Percentiles rank a stretch among this genome's conserved stretches.
These are phyloP conservation scores for Cryptoprocta ferox DNA, from an alignment of 2,797 vertebrate species.

Conservation along the genomic window DNA sequence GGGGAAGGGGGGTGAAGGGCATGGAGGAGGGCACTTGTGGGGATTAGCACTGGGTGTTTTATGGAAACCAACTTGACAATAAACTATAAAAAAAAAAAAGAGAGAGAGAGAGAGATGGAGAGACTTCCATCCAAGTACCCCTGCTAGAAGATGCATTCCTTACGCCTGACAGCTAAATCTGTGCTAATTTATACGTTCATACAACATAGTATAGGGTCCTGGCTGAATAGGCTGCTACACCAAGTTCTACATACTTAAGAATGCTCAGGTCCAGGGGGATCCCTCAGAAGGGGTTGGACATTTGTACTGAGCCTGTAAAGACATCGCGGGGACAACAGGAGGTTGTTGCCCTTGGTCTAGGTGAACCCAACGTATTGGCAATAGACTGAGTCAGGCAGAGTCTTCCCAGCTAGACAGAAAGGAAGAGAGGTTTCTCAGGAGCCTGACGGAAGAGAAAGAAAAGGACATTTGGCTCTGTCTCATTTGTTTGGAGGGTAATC, in stretches of 20 bases:
- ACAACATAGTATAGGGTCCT: background rate
- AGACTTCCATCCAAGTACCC: background rate
- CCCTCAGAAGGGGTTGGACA: rapidly evolving
- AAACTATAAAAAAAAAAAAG: no score
- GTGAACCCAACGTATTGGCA: background rate
- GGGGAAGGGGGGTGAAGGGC: no score
- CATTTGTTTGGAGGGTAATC: background rate
- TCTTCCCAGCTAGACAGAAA: background rate
- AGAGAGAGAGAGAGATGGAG: background rate
- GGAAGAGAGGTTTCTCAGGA: background rate
- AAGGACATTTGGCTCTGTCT: background rate
- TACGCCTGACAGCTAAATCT: background rate
- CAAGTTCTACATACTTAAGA: background rate
- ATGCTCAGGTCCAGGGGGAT: background rate
- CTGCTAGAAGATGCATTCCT: background rate
- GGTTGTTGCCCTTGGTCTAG: background rate
- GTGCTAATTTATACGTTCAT: background rate
- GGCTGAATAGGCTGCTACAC: background rate
- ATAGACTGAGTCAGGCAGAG: background rate
- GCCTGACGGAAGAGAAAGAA: background rate
- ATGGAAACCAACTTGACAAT: no score
- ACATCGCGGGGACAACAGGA: background rate
- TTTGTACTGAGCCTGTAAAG: background rate
- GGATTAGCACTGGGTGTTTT: no score
- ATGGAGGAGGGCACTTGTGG: no score